Base-by-base conservation (phyloP, 2,113 vertebrate species). In the Xerus inauris region DNA sequence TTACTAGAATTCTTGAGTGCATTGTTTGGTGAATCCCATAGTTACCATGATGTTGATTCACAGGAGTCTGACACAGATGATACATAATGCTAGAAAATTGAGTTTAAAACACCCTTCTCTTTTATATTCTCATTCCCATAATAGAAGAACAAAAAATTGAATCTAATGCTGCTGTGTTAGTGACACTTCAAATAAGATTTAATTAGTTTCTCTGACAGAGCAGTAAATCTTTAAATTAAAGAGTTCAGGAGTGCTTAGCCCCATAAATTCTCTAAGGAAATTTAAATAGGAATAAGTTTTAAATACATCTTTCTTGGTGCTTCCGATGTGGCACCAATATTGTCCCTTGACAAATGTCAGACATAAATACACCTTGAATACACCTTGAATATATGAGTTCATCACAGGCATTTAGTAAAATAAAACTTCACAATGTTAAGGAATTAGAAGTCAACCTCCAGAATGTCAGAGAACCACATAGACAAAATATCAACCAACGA, bases 221-320 rank as follows among this genome's bases (percentile, higher is more conserved):
- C 94, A 92, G 96, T 97, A 97, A 97, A 97, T 97, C 95, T 97
- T 97, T 96, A 97, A 97, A 98, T 97, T 96, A 98, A 95, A 97
- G 95, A 94, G 97, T 96, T 97, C 94, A 94, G 87, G 47, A 96
- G 80, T 95, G 83, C 93, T 92, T 87, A 89, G 93, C 80, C 90
- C 95, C 80, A 94, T 96, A 95, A 96, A 96, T 91, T 96, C 91
- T 94, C 94, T 80, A 93, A 94, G 91, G 97, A 87, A 97, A 94
- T 96, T 97, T 96, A 95, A 96, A 96, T 93, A 95, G 83, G 75
- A 97, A 91, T 96, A 87, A 93, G 57, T 94, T 96, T 97, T 94
- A 97, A 96, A 79, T 11, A 96, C 71, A 87, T 89, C 93, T 89
- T 83, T 92, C 75, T 93, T 96, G 57, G 38, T 67, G n/a, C 88